Evolutionary conservation across 2,797 vertebrate species (phyloP).

Genomic region (Rhodeus uyekii): DNA sequence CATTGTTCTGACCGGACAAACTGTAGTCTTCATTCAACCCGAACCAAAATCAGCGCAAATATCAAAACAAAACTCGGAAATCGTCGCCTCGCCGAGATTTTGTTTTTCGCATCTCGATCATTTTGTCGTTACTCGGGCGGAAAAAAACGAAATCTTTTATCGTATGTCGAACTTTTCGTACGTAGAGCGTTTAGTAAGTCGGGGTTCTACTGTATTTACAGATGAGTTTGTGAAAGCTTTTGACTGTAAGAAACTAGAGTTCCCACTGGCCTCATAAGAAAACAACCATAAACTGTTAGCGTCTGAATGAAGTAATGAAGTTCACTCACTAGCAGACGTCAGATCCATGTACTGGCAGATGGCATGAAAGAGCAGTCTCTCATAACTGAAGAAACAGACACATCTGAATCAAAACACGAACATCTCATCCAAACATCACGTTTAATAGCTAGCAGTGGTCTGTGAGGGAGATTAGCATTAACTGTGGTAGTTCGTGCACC

Average conservation of each 20-base stretch:
- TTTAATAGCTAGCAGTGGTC: background rate
- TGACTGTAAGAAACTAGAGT: background rate
- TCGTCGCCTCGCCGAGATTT: no score
- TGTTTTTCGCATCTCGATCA: no score
- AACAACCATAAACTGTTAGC: background rate
- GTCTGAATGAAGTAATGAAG: background rate
- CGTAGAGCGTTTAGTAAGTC: no score
- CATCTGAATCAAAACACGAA: constrained; percentile 27
- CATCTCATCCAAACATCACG: background rate
- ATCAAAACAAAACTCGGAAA: no score
- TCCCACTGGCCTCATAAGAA: background rate
- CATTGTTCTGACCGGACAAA: no score
- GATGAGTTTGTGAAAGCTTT: background rate
- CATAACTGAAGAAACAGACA: constrained; percentile 82
- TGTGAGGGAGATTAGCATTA: background rate
- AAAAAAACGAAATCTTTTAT: no score
- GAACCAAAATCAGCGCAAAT: no score
- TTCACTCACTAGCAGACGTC: constrained; percentile 90
- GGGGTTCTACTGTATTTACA: no score
- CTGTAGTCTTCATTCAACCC: no score
- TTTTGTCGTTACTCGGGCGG: no score
- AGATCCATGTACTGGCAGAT: constrained; percentile 99
- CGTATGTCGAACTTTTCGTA: no score
- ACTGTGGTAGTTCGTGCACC: constrained; percentile 71
- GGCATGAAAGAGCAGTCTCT: constrained; percentile 92